phyloP scores from a whole-genome alignment of 2,113 vertebrate species.

The Leptodactylus fuscus region DNA sequence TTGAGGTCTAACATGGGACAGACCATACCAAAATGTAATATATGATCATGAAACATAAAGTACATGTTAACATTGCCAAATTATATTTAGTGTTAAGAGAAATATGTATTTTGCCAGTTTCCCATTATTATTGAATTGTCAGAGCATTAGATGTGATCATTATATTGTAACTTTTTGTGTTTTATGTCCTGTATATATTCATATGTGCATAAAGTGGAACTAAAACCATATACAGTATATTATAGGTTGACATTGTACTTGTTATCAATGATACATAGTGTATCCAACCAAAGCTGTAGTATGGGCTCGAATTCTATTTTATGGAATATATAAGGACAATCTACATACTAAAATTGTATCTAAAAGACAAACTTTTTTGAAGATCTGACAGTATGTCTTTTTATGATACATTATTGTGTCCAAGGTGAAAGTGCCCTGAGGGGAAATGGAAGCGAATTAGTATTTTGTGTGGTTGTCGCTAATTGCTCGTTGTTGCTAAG shows the following conservation, averaged over 20 bases:
- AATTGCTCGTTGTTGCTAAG: slow-evolving; percentile 29
- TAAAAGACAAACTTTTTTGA: background rate
- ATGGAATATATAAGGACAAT: too few species aligned
- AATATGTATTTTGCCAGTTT: background rate
- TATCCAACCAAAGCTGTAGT: too few species aligned
- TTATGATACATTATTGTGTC: background rate
- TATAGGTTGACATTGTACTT: too few species aligned
- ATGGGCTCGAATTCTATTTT: too few species aligned
- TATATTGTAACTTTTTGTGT: background rate
- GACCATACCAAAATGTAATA: too few species aligned
- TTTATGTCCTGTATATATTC: background rate
- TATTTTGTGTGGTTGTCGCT: slow-evolving; percentile 8
- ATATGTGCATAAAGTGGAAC: background rate
- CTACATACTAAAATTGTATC: background rate
- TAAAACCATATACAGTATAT: background rate
- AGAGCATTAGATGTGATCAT: background rate
- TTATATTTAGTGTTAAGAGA: too few species aligned
- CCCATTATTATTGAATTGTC: background rate
- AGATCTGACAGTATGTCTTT: background rate
- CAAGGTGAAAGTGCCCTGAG: background rate
- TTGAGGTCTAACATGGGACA: too few species aligned
- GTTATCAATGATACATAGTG: too few species aligned
- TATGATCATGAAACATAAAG: too few species aligned
- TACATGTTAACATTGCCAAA: too few species aligned
- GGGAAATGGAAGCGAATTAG: slow-evolving; percentile 24